Conservation (phyloP, 1,140 invertebrate genomes). For the Cherax quadricarinatus region DNA sequence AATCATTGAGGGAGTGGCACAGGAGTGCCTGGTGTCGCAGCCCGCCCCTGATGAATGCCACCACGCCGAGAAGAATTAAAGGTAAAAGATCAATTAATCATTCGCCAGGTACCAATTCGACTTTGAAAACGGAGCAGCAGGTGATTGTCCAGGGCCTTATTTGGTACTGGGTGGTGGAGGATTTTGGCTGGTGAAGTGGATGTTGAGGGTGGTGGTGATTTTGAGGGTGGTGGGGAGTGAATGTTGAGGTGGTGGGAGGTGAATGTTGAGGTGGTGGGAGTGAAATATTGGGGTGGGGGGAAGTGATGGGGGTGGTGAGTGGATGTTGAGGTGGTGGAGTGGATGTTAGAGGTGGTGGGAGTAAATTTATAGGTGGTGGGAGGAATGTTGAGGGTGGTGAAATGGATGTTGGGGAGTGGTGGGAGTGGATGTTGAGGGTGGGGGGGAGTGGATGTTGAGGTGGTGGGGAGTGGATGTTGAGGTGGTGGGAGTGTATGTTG, state of each 20-base stretch:
- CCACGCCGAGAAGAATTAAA: neutral
- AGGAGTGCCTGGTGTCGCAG: neutral
- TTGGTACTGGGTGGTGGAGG: neutral
- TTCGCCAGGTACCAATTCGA: constrained; percentile 20
- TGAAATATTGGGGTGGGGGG: too few relatives aligned
- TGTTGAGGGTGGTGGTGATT: neutral
- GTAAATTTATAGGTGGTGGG: neutral
- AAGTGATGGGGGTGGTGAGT: neutral
- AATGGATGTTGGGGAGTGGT: too few relatives aligned
- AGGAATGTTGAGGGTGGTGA: too few relatives aligned
- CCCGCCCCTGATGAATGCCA: constrained; percentile 15
- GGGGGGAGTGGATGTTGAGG: too few relatives aligned
- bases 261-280: neutral
- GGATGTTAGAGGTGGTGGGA: neutral
- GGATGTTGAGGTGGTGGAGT: neutral
- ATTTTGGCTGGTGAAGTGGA: neutral
- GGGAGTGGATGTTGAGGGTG: too few relatives aligned
- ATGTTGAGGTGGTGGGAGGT: neutral
- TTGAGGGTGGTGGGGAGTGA: neutral
- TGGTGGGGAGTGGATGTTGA: too few relatives aligned
- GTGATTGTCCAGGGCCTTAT: too few relatives aligned
- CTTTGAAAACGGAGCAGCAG: too few relatives aligned
- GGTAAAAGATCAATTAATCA: constrained; percentile 24
- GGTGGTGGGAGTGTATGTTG: too few relatives aligned
- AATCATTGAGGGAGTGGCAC: neutral